Evolutionary conservation across 2,797 vertebrate genomes (phyloP).

Genomic region (Erethizon dorsatum): DNA sequence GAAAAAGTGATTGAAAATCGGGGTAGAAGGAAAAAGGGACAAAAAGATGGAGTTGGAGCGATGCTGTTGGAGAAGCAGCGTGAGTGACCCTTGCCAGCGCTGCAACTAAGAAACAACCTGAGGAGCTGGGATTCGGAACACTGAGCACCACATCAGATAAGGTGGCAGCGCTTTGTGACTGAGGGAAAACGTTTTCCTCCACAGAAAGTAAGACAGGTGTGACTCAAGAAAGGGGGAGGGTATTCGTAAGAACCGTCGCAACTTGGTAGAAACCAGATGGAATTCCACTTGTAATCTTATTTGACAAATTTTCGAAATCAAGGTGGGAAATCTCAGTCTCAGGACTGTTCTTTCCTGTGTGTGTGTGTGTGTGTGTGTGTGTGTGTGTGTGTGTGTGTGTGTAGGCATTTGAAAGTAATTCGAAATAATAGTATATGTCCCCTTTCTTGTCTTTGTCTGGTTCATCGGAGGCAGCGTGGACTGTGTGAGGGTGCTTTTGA

Average conservation of each 20-base stretch:
- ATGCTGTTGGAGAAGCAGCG: background rate
- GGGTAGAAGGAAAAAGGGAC: background rate
- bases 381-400: background rate
- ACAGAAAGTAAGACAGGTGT: constrained; percentile 37
- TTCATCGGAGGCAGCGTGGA: background rate
- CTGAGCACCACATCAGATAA: background rate
- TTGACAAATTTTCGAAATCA: constrained; percentile 22
- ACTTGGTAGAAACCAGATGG: constrained; percentile 31
- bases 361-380: background rate
- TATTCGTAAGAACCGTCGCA: background rate
- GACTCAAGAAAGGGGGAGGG: background rate
- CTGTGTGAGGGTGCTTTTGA: constrained; percentile 18
- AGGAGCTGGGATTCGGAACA: constrained; percentile 26
- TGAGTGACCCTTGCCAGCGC: background rate
- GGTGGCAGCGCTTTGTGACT: background rate
- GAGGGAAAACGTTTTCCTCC: background rate
- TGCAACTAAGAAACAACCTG: constrained; percentile 55
- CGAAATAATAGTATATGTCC: background rate
- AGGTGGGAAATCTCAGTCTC: background rate
- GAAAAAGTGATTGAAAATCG: constrained; percentile 14
- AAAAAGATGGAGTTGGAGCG: background rate
- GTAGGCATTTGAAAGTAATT: background rate
- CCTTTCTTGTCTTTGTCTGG: constrained; percentile 73
- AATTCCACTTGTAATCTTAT: constrained; percentile 56
- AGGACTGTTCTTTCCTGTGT: background rate